Conservation (phyloP, 30 jellyfish, hydroid and myxozoan species). For the Nemopilema nomurai region DNA sequence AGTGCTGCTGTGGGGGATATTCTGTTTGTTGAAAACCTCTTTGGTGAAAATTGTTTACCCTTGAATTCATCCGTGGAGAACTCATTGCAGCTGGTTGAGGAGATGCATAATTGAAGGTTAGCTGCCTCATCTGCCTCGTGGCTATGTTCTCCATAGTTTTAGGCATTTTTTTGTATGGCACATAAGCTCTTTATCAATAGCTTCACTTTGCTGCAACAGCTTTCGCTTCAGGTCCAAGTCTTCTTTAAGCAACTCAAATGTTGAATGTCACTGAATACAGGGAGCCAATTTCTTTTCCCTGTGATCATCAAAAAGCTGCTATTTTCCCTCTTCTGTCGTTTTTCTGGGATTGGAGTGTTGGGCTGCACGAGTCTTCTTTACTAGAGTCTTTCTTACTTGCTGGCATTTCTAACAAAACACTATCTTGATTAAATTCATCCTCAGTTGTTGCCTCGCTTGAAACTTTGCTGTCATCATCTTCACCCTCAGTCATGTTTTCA, state of each 20-base stretch:
- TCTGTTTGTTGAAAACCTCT: background rate
- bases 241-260: background rate
- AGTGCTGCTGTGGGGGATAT: background rate
- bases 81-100: constrained; percentile 10
- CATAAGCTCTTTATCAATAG: constrained; percentile 2
- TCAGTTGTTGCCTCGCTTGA: no score
- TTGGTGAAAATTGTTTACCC: background rate
- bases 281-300: constrained; percentile 10
- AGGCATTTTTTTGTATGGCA: background rate
- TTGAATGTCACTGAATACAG: background rate
- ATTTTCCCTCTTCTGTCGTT: constrained; percentile 7
- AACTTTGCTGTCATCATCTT: no score
- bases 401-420: no score
- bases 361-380: background rate
- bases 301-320: constrained; percentile 3
- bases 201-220: background rate
- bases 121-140: background rate
- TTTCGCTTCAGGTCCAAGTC: background rate
- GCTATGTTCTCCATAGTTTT: constrained; percentile 11
- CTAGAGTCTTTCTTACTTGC: no score
- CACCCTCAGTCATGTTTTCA: no score
- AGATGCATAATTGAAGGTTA: background rate
- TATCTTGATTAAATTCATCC: no score
- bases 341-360: constrained; percentile 1
- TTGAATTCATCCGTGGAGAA: background rate